phyloP scores from a whole-genome alignment of 1,140 invertebrate genomes.

The Bombus haemorrhoidalis region DNA sequence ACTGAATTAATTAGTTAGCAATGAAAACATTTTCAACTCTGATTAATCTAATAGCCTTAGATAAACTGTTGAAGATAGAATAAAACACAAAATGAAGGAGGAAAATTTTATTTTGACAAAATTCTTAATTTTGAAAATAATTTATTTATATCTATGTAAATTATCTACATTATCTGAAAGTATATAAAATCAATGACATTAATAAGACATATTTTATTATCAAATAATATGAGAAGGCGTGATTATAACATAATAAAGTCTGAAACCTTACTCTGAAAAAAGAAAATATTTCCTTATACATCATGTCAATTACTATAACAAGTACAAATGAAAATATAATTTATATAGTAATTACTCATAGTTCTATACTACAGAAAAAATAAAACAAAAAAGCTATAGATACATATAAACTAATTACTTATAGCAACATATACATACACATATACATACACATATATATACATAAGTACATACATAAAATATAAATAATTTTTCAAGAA shows the following conservation, averaged over 20 bases:
- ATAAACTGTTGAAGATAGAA: neutral
- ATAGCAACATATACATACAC: neutral
- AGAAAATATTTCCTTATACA: neutral
- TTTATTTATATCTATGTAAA: constrained; percentile 19
- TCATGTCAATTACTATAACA: neutral
- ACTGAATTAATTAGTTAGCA: neutral
- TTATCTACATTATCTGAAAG: neutral
- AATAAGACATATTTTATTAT: neutral
- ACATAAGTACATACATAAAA: neutral
- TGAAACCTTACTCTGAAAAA: neutral
- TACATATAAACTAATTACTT: constrained; percentile 8
- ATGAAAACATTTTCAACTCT: neutral
- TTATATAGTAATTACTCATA: neutral
- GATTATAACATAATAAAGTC: neutral
- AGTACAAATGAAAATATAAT: neutral
- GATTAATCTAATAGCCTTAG: neutral
- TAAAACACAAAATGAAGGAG: neutral
- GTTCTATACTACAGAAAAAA: neutral
- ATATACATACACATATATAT: too few relatives aligned
- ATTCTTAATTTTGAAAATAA: constrained; percentile 1
- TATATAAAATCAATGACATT: neutral
- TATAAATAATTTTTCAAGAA: neutral
- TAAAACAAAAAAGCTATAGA: neutral
- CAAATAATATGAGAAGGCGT: neutral
- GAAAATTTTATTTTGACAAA: constrained; percentile 6